Conservation (phyloP, 2,888 invertebrate genomes). For the Ormyrus nitidulus region DNA sequence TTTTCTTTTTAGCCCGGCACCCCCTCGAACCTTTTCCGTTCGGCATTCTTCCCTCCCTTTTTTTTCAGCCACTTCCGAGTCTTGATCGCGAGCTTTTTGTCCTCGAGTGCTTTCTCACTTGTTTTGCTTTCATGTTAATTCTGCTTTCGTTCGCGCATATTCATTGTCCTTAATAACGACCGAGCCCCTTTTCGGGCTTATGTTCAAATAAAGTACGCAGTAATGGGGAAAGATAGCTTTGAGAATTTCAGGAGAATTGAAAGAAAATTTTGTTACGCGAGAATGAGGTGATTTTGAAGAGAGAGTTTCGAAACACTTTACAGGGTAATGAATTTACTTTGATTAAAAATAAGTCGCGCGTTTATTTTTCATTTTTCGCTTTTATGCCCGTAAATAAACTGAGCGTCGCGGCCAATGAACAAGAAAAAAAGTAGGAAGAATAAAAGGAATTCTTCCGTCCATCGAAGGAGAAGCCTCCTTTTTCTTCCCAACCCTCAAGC, state of each 20-base stretch:
- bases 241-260: too few relatives aligned
- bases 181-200: too few relatives aligned
- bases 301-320: too few relatives aligned
- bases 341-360: too few relatives aligned
- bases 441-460: neutral
- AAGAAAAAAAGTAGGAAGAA: neutral
- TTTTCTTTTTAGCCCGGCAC: constrained; percentile 61
- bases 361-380: too few relatives aligned
- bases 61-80: constrained; percentile 33
- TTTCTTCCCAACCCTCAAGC: constrained; percentile 36
- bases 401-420: too few relatives aligned
- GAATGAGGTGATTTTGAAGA: too few relatives aligned
- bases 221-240: too few relatives aligned
- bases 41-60: neutral
- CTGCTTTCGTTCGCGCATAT: constrained; percentile 8
- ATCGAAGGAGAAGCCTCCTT: neutral
- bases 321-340: too few relatives aligned
- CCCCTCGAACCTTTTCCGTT: constrained; percentile 50
- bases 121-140: neutral
- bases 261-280: too few relatives aligned
- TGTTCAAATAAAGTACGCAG: too few relatives aligned
- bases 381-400: too few relatives aligned
- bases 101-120: neutral
- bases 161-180: constrained; percentile 9
- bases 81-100: constrained; percentile 35